Evolutionary conservation across 2,113 vertebrate species (phyloP).

Genomic region (Desmodus rotundus): DNA sequence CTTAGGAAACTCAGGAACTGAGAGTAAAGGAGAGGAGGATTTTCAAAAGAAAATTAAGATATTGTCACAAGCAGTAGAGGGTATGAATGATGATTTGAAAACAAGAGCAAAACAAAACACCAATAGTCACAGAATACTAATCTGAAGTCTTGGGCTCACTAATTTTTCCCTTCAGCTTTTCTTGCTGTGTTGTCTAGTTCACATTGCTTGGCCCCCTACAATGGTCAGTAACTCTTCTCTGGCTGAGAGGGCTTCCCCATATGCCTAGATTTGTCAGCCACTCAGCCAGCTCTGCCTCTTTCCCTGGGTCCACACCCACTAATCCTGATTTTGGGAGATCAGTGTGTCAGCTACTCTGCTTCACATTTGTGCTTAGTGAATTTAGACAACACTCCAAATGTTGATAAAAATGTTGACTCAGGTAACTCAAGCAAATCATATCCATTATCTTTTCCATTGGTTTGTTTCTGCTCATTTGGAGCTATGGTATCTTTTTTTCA

Average conservation of each 20-base stretch:
- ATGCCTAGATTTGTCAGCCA: background rate
- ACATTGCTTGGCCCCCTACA: background rate
- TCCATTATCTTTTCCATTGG: background rate
- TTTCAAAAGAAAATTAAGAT: background rate
- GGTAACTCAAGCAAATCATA: background rate
- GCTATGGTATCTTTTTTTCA: background rate
- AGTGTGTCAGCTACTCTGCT: no score
- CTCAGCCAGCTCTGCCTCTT: background rate
- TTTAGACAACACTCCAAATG: background rate
- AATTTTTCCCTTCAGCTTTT: background rate
- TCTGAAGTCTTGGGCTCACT: background rate
- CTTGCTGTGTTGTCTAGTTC: background rate
- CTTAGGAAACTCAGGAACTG: background rate
- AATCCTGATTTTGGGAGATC: no score
- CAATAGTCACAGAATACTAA: background rate
- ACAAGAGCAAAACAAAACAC: background rate
- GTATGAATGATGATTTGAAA: background rate
- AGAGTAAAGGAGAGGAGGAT: background rate
- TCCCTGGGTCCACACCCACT: background rate
- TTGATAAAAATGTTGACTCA: background rate
- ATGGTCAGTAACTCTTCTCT: background rate
- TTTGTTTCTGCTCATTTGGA: background rate
- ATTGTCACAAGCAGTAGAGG: background rate
- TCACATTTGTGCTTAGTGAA: background rate
- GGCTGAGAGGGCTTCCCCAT: background rate